Percentiles rank a stretch among this genome's conserved stretches.
Conservation (phyloP, 1,140 invertebrate genomes). For the Carposina sasakii region DNA sequence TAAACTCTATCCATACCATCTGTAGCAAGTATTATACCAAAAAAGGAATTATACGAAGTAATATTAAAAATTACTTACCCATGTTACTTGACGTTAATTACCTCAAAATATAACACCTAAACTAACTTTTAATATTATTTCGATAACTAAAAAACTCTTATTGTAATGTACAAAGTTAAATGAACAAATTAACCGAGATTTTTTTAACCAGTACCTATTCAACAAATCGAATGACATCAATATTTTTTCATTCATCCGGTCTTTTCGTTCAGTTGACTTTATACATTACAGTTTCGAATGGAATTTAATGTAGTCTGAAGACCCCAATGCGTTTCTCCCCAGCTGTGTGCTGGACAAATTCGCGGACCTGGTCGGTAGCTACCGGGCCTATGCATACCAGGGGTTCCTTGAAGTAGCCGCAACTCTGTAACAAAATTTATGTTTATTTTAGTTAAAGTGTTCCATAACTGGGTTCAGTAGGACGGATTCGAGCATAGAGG, state of each 20-base stretch:
- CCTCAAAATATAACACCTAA: too few species aligned
- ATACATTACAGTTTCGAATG: too few species aligned
- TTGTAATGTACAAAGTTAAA: background rate
- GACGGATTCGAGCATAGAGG: too few species aligned
- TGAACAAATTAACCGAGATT: background rate
- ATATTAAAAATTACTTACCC: too few species aligned
- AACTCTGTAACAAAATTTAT: slow-evolving; percentile 78
- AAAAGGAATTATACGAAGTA: too few species aligned
- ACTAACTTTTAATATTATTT: background rate
- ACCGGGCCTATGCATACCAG: slow-evolving; percentile 90
- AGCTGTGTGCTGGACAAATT: slow-evolving; percentile 82
- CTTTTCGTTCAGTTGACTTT: too few species aligned
- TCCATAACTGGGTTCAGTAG: too few species aligned
- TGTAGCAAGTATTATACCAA: too few species aligned
- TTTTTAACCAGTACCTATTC: background rate
- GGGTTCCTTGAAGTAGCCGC: slow-evolving; percentile 92
- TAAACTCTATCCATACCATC: too few species aligned
- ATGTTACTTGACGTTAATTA: too few species aligned
- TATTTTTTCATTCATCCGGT: background rate
- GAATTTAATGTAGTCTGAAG: slow-evolving; percentile 72
- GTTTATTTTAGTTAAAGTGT: too few species aligned
- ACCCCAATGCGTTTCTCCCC: slow-evolving; percentile 84
- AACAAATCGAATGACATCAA: background rate
- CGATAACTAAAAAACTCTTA: background rate
- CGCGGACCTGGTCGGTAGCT: slow-evolving; percentile 82